Base-by-base conservation (phyloP, 2,113 vertebrate species). In the Neolamprologus fasciatus region DNA sequence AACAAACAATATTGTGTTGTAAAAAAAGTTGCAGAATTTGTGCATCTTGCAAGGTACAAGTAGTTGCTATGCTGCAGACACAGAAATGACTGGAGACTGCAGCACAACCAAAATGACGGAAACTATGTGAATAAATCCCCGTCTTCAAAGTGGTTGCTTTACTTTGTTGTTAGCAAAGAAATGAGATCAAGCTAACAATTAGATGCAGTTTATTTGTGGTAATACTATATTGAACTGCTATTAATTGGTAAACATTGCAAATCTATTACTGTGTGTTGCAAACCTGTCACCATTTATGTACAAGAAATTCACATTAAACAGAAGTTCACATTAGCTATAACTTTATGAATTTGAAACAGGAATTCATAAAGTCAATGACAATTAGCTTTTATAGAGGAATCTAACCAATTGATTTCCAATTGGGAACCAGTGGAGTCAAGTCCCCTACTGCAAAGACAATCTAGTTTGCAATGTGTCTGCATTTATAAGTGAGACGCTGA, bases 211-310 rank as follows among this genome's bases (percentile, higher is more conserved):
- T 76, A 6, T 73, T 47, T 45, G 40, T 17, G 14, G 23, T 45
- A 10, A 73, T 26, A 45, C 21, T 26, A 17, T 5, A 17, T 40
- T 42, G 7, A 10, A 47, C 14, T 26, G 6, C 23, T 16, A 17
- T 45, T 26, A 26, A 26, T 26, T 45, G 3, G 5, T 26, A 16
- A 73, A 47, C 21, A 40, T 68, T 21, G 35, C 12, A 42, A 71
- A 71, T 42, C 35, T 9, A 2, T 71, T 23, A 40, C 35, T 21
- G 12, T 71, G n/a, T 23, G 63, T 45, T 73, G 63, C 63, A 40
- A 71, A 40, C 8, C 63, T 23, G 0, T 45, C 42, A 26, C 68
- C n/a, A 0, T 73, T 2, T 73, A 73, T 73, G 21, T 28, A 73
- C 40, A 73, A 26, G 23, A 76, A 28, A 76, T 28, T 47, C 40